These are phyloP conservation scores for Drosophila incognita DNA, from an alignment of 2,888 invertebrate genomes.

Conservation along the genomic window DNA sequence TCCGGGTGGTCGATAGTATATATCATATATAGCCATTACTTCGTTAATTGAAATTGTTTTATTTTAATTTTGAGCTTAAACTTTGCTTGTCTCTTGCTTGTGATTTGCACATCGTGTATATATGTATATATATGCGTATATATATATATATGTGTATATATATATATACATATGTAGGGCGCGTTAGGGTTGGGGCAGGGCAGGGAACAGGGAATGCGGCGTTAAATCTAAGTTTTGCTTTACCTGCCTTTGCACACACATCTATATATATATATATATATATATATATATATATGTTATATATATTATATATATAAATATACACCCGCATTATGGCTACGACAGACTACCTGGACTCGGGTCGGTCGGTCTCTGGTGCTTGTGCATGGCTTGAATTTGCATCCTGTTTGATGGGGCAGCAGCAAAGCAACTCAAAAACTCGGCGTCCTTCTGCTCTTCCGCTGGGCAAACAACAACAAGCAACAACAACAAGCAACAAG, in stretches of 20 bases:
- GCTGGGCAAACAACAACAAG: slow-evolving; percentile 43
- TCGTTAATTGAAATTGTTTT: neutral
- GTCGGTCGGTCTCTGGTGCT: neutral
- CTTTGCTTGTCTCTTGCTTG: neutral
- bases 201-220: slow-evolving; percentile 21
- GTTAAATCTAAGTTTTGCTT: slow-evolving; percentile 15
- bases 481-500: slow-evolving; percentile 3
- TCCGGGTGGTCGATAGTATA: neutral
- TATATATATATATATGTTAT: neutral
- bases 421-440: slow-evolving; percentile 39
- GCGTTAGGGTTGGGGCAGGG: slow-evolving; percentile 47
- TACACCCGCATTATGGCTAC: slow-evolving; percentile 4
- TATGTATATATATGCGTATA: too few relatives aligned
- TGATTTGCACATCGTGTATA: neutral
- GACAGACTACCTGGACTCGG: slow-evolving; percentile 49
- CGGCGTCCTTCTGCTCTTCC: slow-evolving; percentile 75
- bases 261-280: slow-evolving; percentile 1
- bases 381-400: slow-evolving; percentile 50
- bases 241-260: slow-evolving; percentile 27
- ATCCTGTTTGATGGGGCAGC: slow-evolving; percentile 59
- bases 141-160: too few relatives aligned
- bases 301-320: slow-evolving; percentile 15
- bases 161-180: neutral
- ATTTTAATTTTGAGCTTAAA: neutral
- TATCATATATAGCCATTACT: neutral